phyloP scores from a whole-genome alignment of 2,888 invertebrate genomes.

The Drosophila incognita region DNA sequence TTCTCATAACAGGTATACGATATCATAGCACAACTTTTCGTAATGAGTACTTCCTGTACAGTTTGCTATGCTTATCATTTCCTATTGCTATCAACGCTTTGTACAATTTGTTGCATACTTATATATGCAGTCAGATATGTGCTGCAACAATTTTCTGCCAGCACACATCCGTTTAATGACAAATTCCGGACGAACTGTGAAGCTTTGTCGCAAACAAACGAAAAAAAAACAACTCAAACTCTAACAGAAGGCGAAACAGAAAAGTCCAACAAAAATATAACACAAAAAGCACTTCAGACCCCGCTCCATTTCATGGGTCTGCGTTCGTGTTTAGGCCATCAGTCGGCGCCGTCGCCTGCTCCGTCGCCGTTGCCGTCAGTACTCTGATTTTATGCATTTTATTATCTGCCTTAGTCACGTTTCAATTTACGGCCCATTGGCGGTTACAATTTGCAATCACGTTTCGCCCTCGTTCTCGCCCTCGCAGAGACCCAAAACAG shows the following conservation, averaged over 20 bases:
- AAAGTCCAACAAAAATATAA: slow-evolving; percentile 51
- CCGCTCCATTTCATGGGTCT: slow-evolving; percentile 51
- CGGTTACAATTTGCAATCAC: slow-evolving; percentile 85
- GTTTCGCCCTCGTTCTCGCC: slow-evolving; percentile 64
- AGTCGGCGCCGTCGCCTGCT: slow-evolving; percentile 26
- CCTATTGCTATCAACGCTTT: slow-evolving; percentile 28
- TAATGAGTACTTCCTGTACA: slow-evolving; percentile 33
- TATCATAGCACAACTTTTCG: not conserved
- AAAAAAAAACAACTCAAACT: slow-evolving; percentile 8
- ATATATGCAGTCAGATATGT: slow-evolving; percentile 21
- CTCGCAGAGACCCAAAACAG: slow-evolving; percentile 3
- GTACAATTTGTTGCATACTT: slow-evolving; percentile 38
- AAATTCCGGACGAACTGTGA: slow-evolving; percentile 56
- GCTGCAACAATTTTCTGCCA: slow-evolving; percentile 35
- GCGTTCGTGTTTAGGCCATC: slow-evolving; percentile 58
- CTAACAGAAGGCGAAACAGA: slow-evolving; percentile 31
- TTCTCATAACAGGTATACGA: slow-evolving; percentile 1
- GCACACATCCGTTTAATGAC: slow-evolving; percentile 65
- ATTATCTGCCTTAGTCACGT: slow-evolving; percentile 83
- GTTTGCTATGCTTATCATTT: slow-evolving; percentile 32
- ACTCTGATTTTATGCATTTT: slow-evolving; percentile 83
- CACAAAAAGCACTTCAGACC: slow-evolving; percentile 12
- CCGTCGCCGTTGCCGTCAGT: slow-evolving; percentile 48
- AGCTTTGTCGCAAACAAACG: slow-evolving; percentile 31
- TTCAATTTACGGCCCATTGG: slow-evolving; percentile 85